A percentile compares a stretch with the other conserved stretches of the same genome.
Evolutionary conservation across 2,888 invertebrate species (phyloP).

Genomic region (Acanthoscelides obtectus): DNA sequence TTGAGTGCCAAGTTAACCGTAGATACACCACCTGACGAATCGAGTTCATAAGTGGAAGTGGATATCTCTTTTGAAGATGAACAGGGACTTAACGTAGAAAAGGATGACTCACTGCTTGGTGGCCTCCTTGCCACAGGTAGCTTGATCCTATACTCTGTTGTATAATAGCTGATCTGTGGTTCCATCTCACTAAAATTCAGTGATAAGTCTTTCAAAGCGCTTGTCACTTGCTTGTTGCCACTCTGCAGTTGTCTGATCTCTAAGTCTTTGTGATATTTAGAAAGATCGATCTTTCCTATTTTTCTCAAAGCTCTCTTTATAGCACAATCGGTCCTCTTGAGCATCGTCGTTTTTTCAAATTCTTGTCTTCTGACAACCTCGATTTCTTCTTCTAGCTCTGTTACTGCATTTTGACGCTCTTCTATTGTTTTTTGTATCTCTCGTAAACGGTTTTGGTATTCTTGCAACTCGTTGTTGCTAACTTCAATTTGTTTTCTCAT

Average conservation of each 20-base stretch:
- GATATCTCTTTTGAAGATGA: slow-evolving; percentile 8
- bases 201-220: slow-evolving; percentile 53
- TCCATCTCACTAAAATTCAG: slow-evolving; percentile 32
- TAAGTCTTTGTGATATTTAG: slow-evolving; percentile 50
- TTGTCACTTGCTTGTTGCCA: slow-evolving; percentile 53
- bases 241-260: slow-evolving; percentile 55
- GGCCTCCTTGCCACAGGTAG: slow-evolving; percentile 28
- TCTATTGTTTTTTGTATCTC: slow-evolving; percentile 10
- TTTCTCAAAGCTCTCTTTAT: slow-evolving; percentile 45
- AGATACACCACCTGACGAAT: background rate
- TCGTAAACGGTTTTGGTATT: background rate
- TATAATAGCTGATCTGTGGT: slow-evolving; percentile 36
- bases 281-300: slow-evolving; percentile 36
- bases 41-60: background rate
- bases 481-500: slow-evolving; percentile 27
- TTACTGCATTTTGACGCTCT: slow-evolving; percentile 24
- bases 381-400: slow-evolving; percentile 32
- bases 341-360: slow-evolving; percentile 43
- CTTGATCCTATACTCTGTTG: slow-evolving; percentile 32
- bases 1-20: background rate
- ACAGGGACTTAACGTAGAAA: slow-evolving; percentile 10
- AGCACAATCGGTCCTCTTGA: slow-evolving; percentile 47
- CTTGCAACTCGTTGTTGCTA: background rate
- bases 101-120: slow-evolving; percentile 17
- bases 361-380: slow-evolving; percentile 27